phyloP scores from a whole-genome alignment of 2,888 invertebrate species.

The Drosophila vallismaia region DNA sequence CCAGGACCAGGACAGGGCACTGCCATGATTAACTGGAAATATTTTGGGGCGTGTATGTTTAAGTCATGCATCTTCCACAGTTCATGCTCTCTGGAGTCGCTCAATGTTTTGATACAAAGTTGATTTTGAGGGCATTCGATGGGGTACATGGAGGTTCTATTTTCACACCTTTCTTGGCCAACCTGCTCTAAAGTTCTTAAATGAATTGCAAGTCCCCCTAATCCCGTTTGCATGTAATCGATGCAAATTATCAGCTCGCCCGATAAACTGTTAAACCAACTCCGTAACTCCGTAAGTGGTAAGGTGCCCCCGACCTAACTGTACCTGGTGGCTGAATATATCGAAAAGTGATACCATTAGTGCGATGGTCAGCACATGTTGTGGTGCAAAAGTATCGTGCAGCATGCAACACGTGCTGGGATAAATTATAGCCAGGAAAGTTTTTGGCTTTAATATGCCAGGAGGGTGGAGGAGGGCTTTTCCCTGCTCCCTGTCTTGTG shows the following conservation, averaged over 20 bases:
- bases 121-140: slow-evolving; percentile 29
- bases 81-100: background rate
- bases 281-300: slow-evolving; percentile 22
- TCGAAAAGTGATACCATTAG: slow-evolving; percentile 72
- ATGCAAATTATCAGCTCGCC: slow-evolving; percentile 60
- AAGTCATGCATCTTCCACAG: slow-evolving; percentile 6
- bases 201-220: background rate
- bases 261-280: slow-evolving; percentile 61
- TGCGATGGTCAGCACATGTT: slow-evolving; percentile 20
- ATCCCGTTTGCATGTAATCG: slow-evolving; percentile 58
- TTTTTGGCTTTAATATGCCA: slow-evolving; percentile 65
- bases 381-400: slow-evolving; percentile 58
- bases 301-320: slow-evolving; percentile 46
- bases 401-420: slow-evolving; percentile 74
- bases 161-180: background rate
- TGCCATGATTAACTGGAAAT: slow-evolving; percentile 70
- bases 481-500: background rate
- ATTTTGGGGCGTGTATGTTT: slow-evolving; percentile 68
- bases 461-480: slow-evolving; percentile 35
- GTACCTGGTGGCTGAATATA: slow-evolving; percentile 47
- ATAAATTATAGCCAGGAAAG: slow-evolving; percentile 65
- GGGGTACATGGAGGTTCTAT: background rate
- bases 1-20: slow-evolving; percentile 43
- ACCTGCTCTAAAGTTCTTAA: background rate
- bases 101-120: slow-evolving; percentile 48